Percentiles rank a stretch among this genome's conserved stretches.
Evolutionary conservation across 2,888 invertebrate genomes (phyloP).

Genomic region (Dexiosoma caninum): DNA sequence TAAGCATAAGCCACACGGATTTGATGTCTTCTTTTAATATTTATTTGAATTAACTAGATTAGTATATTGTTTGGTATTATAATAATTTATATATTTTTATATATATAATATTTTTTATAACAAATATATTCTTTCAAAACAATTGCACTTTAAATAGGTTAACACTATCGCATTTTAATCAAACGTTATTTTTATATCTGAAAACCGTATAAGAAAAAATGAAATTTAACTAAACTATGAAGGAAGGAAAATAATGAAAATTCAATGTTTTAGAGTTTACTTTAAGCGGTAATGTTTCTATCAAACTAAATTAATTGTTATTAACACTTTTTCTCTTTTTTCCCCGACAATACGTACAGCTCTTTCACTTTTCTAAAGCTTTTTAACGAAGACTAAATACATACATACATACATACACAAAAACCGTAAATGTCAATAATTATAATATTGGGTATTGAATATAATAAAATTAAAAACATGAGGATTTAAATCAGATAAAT

Average conservation of each 20-base stretch:
- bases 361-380: constrained; percentile 33
- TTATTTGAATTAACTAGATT: constrained; percentile 24
- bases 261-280: too few species aligned
- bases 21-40: constrained; percentile 36
- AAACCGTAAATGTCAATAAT: neutral
- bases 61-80: constrained; percentile 25
- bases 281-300: constrained; percentile 51
- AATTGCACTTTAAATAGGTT: constrained; percentile 63
- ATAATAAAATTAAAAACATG: neutral
- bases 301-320: constrained; percentile 27
- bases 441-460: neutral
- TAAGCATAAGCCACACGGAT: constrained; percentile 61
- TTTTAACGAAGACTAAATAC: constrained; percentile 17
- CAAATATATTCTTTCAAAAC: constrained; percentile 53
- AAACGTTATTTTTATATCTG: constrained; percentile 40
- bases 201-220: neutral
- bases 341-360: neutral
- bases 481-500: neutral
- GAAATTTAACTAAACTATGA: too few species aligned
- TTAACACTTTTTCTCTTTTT: constrained; percentile 25
- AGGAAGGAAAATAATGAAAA: too few species aligned
- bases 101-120: constrained; percentile 8
- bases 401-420: constrained; percentile 1
- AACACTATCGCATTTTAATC: constrained; percentile 49
- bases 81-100: constrained; percentile 33